Percentiles rank a stretch among this genome's conserved stretches.
These are phyloP conservation scores for Paratilapia polleni DNA, from an alignment of 2,113 vertebrate genomes.

Conservation along the genomic window DNA sequence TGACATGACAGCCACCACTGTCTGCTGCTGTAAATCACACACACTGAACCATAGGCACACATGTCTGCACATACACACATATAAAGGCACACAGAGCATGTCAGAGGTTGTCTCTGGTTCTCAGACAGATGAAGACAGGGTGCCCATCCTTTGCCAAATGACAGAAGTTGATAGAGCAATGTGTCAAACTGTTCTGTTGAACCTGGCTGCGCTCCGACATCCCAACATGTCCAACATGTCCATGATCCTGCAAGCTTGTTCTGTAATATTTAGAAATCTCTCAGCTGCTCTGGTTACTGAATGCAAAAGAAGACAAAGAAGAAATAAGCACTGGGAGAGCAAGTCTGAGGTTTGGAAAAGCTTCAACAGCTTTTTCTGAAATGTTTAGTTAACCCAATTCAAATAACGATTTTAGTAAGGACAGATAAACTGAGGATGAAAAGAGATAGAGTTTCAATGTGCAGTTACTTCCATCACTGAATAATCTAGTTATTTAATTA, in stretches of 20 bases:
- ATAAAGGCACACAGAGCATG: conserved; percentile 22
- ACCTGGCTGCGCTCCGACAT: conserved; percentile 13
- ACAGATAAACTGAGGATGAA: background rate
- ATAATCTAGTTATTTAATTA: background rate
- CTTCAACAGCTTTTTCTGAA: background rate
- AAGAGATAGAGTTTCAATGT: background rate
- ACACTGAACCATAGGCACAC: background rate
- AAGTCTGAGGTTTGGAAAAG: background rate
- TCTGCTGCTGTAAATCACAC: conserved; percentile 63
- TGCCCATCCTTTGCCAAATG: conserved; percentile 29
- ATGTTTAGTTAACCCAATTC: background rate
- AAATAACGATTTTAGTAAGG: background rate
- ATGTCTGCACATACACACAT: conserved; percentile 13
- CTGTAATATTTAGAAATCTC: background rate
- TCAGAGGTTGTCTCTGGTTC: conserved; percentile 20
- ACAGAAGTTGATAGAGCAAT: conserved; percentile 20
- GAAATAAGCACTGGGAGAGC: background rate
- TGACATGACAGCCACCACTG: conserved; percentile 52
- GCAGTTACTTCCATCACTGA: background rate
- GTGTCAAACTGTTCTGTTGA: conserved; percentile 30
- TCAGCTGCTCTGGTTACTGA: background rate
- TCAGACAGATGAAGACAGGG: conserved; percentile 8
- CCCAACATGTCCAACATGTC: background rate
- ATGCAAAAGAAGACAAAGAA: background rate
- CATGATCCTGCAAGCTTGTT: background rate